Base-by-base conservation (phyloP, 1,140 invertebrate genomes). In the Acromyrmex charruanus region DNA sequence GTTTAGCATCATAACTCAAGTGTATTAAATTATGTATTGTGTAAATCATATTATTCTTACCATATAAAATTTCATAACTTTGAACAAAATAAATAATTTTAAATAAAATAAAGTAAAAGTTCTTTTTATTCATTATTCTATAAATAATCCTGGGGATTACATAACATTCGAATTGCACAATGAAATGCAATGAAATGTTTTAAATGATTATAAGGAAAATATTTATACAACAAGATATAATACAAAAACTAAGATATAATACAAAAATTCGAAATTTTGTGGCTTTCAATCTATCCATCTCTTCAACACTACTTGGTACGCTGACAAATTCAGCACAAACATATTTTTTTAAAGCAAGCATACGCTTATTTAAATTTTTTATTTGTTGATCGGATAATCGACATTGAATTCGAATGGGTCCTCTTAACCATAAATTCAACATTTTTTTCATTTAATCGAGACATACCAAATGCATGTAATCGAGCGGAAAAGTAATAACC, bases 151-250 rank as follows among this genome's bases (percentile, higher is more conserved):
- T 59, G 18, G 0, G 18, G 53, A 58, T 75, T 0, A 59, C 55
- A 75, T 9, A 75, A 75, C 21, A 75, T 75, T 75, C 72, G 4
- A 14, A 75, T 58, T 14, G 53, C 72, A 59, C 55, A 75, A 25
- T 75, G 53, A 39, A 75, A 75, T 39, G 31, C 5, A 75, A 1
- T 14, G 39, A 75, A 75, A 75, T 75, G 53, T 21, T 75, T 21
- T 4, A 75, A 16, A 58, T 75, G 59, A 39, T 6, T 5, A 18
- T 4, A 59, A 59, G 31, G 55, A 3, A 75, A 21, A 59, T 39
- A 75, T 25, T 75, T 75, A 59, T 59, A 16, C 12, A 59, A 4
- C 3, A 75, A 59, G 59, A 75, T 1, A n/a, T n/a, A n/a, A n/a
- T n/a, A n/a, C n/a, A n/a, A n/a, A n/a, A n/a, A 21, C 21, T 21